Evolutionary conservation across 2,888 invertebrate species (phyloP).

Genomic region (Drosophila parthenogenetica): DNA sequence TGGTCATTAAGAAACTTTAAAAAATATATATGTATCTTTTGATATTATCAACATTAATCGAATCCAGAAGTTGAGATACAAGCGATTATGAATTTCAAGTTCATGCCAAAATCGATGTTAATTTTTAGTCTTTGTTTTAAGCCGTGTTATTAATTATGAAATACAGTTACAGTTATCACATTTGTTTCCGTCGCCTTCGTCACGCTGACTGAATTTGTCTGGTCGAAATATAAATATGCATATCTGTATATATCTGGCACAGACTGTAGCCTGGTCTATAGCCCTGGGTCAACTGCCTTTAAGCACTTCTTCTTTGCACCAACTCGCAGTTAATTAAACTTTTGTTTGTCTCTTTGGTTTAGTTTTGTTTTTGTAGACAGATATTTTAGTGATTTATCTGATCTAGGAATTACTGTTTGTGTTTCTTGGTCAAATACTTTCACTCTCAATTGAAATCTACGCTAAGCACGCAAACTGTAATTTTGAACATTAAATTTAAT

Average conservation of each 20-base stretch:
- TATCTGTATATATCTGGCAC: slow-evolving; percentile 13
- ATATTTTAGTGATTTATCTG: background rate
- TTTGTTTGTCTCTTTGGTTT: background rate
- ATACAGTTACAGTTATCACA: slow-evolving; percentile 6
- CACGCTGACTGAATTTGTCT: slow-evolving; percentile 2
- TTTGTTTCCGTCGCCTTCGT: slow-evolving; percentile 11
- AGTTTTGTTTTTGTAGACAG: background rate
- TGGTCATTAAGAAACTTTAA: slow-evolving; percentile 40
- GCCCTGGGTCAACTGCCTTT: background rate
- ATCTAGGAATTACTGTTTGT: slow-evolving; percentile 1
- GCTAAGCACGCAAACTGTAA: slow-evolving; percentile 36
- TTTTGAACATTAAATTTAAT: slow-evolving; percentile 58
- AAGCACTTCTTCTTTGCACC: background rate
- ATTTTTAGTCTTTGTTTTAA: slow-evolving; percentile 2
- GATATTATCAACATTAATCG: background rate
- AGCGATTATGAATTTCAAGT: slow-evolving; percentile 27
- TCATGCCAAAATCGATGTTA: slow-evolving; percentile 16
- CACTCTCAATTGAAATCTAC: slow-evolving; percentile 46
- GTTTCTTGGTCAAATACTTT: slow-evolving; percentile 42
- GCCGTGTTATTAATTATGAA: slow-evolving; percentile 24
- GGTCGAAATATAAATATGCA: slow-evolving; percentile 3
- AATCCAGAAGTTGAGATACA: background rate
- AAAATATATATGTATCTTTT: slow-evolving; percentile 24
- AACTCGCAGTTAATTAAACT: background rate
- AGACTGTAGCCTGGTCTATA: background rate